Evolutionary conservation across 1,140 invertebrate genomes (phyloP).

Genomic region (Laupala kohalensis): DNA sequence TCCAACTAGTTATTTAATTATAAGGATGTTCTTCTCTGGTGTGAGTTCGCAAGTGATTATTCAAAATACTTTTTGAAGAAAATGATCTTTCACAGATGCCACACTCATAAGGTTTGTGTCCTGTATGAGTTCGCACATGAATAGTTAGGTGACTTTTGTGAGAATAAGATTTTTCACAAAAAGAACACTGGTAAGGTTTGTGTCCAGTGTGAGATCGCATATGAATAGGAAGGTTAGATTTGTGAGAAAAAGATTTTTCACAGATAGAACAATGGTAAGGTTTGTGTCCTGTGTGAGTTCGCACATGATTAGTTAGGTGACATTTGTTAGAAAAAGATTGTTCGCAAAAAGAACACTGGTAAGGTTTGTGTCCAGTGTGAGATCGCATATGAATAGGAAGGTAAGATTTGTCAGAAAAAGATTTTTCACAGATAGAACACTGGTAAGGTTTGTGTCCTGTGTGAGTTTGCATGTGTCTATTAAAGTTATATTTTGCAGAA

Average conservation of each 20-base stretch:
- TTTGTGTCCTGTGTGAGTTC: conserved; percentile 39
- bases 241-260: conserved; percentile 31
- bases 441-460: conserved; percentile 21
- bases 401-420: conserved; percentile 19
- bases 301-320: conserved; percentile 16
- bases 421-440: conserved; percentile 25
- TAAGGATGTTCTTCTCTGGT: neutral
- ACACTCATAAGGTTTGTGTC: neutral
- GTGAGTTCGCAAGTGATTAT: neutral
- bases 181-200: neutral
- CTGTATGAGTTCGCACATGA: neutral
- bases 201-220: neutral
- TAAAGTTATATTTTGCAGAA: neutral
- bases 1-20: no score
- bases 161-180: neutral
- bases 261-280: conserved; percentile 50
- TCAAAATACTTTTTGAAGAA: neutral
- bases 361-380: conserved; percentile 1
- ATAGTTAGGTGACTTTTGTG: neutral
- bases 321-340: conserved; percentile 11
- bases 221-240: neutral
- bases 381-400: conserved; percentile 16
- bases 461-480: conserved; percentile 19
- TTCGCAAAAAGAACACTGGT: conserved; percentile 13
- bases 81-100: neutral